phyloP scores from a whole-genome alignment of 2,888 invertebrate genomes.

The Merodon equestris region DNA sequence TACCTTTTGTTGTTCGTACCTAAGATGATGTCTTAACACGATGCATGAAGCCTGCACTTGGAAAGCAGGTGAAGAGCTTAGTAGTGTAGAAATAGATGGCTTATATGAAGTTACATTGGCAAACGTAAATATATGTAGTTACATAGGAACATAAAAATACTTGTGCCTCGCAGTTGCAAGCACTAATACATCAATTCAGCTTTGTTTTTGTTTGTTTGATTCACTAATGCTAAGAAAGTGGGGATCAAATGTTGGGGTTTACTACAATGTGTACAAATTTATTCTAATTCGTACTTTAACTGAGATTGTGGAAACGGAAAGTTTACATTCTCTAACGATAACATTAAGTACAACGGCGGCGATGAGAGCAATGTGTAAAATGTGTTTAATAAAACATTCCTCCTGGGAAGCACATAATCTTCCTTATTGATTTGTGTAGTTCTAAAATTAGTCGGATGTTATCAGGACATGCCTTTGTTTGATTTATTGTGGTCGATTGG shows the following conservation, averaged over 20 bases:
- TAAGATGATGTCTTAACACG: conserved; percentile 53
- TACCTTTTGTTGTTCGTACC: conserved; percentile 26
- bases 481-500: too few relatives aligned
- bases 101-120: conserved; percentile 20
- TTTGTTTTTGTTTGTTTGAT: conserved; percentile 14
- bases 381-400: neutral
- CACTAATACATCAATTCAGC: conserved; percentile 4
- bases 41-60: conserved; percentile 31
- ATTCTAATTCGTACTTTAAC: neutral
- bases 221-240: conserved; percentile 4
- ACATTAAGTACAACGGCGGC: too few relatives aligned
- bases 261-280: conserved; percentile 8
- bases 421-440: neutral
- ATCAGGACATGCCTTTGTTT: too few relatives aligned
- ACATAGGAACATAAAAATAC: too few relatives aligned
- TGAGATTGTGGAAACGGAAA: neutral
- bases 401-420: neutral
- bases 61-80: conserved; percentile 29
- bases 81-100: conserved; percentile 9
- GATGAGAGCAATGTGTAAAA: neutral
- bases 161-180: conserved; percentile 15
- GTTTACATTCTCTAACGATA: neutral
- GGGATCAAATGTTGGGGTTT: conserved; percentile 12
- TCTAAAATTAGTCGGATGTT: neutral
- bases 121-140: neutral